Percentiles rank a stretch among this genome's conserved stretches.
These are phyloP conservation scores for Oncorhynchus kisutch DNA, from an alignment of 2,113 vertebrate genomes.

Conservation along the genomic window DNA sequence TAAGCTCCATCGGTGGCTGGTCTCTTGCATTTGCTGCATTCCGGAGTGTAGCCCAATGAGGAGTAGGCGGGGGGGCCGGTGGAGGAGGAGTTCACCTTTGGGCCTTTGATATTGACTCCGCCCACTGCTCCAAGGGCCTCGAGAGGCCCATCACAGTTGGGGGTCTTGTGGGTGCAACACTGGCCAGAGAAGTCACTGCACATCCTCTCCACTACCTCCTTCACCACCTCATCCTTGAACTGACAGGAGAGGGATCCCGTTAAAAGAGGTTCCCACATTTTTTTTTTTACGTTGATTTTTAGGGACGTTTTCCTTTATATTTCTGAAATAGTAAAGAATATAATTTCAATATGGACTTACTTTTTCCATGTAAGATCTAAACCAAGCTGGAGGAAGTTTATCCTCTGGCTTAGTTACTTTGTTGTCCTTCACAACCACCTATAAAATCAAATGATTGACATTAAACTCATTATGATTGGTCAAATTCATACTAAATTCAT, in stretches of 20 bases:
- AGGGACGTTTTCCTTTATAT: background rate
- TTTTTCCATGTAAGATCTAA: conserved; percentile 91
- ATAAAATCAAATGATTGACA: background rate
- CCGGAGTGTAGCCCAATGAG: conserved; percentile 78
- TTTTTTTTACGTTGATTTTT: background rate
- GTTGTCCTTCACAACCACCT: conserved; percentile 71
- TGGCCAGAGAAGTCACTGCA: conserved; percentile 89
- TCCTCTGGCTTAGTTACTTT: conserved; percentile 74
- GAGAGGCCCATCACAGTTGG: conserved; percentile 57
- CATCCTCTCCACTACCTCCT: conserved; percentile 92
- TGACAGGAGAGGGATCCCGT: conserved; percentile 40
- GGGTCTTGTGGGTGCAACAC: conserved; percentile 76
- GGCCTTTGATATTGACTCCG: conserved; percentile 35
- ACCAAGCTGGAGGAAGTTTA: conserved; percentile 90
- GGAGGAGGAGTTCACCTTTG: conserved; percentile 51
- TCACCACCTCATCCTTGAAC: conserved; percentile 95
- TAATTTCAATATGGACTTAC: conserved; percentile 63
- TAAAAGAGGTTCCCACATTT: background rate
- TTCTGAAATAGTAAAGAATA: background rate
- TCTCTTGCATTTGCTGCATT: conserved; percentile 87
- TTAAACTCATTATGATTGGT: too few species aligned
- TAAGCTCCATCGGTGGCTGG: conserved; percentile 88
- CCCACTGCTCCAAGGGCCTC: conserved; percentile 53
- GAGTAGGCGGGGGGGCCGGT: conserved; percentile 55
- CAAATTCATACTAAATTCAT: too few species aligned